A percentile compares a stretch with the other conserved stretches of the same genome.
These are phyloP conservation scores for Paralichthys olivaceus DNA, from an alignment of 2,113 vertebrate genomes.

Conservation along the genomic window DNA sequence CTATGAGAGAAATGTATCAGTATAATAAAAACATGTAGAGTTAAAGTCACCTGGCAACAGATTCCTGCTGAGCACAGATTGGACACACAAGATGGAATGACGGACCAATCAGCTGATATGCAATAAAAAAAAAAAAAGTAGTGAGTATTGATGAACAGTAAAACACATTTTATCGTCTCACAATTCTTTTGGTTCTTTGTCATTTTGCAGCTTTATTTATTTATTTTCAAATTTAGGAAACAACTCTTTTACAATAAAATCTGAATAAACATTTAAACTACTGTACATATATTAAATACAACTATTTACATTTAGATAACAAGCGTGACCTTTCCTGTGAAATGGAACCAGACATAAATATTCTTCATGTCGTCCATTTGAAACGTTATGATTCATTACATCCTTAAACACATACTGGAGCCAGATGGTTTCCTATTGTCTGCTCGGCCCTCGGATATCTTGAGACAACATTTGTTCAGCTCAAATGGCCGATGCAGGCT, in stretches of 20 bases:
- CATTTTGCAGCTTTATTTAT: not conserved
- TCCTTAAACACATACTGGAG: constrained; percentile 42
- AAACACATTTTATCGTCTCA: not conserved
- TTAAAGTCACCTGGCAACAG: too few relatives aligned
- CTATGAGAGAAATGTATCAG: too few relatives aligned
- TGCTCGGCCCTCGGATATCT: constrained; percentile 60
- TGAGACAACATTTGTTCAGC: constrained; percentile 74
- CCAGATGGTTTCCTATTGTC: constrained; percentile 49
- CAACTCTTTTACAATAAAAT: not conserved
- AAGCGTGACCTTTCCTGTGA: too few relatives aligned
- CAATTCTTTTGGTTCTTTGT: not conserved
- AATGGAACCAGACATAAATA: too few relatives aligned
- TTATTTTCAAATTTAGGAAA: constrained; percentile 1
- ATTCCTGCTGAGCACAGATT: too few relatives aligned
- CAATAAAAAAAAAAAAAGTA: too few relatives aligned
- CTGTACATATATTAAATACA: not conserved
- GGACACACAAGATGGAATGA: not conserved
- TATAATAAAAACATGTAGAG: too few relatives aligned
- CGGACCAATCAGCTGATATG: not conserved
- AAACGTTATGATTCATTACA: constrained; percentile 34
- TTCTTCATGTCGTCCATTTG: not conserved
- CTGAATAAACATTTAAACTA: not conserved
- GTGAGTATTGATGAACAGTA: too few relatives aligned
- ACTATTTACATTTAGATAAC: constrained; percentile 26
- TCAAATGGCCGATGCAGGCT: constrained; percentile 41